Base-by-base conservation (phyloP, 1,140 invertebrate genomes). In the Onthophagus taurus region DNA sequence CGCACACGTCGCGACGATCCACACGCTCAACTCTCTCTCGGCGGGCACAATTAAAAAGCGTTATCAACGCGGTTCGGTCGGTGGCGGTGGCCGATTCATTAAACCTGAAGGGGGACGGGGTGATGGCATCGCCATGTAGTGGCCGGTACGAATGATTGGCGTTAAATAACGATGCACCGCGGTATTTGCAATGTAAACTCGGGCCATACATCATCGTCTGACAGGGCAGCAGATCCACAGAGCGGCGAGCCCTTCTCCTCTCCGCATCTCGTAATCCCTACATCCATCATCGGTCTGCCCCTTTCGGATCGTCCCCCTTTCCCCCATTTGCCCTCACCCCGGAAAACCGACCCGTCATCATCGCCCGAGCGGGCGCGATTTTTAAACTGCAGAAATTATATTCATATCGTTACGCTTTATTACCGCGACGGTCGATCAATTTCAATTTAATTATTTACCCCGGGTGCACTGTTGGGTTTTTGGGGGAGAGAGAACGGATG, bases 161-260 rank as follows among this genome's bases (percentile, higher is more conserved):
- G 45, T 38, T 34, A 47, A 37, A 47, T 47, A 47, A 47, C 45
- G 45, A 47, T 47, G 45, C 45, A 47, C 21, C 45, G 41, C 31
- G 37, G 45, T 47, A 52, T 54, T 60, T 59, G 59, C 59, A 59
- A 61, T 61, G 55, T 61, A 58, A 58, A 61, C 57, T 51, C 44
- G 44, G 48, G 47, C 46, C 53, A 54, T 61, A 58, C 49, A 61
- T 61, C 59, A 61, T 61, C 48, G 43, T 31, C 20, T 59, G 59
- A 61, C 59, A 61, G 57, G 49, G 45, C n/a, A n/a, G n/a, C n/a
- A 56, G 57, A 61, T 59, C 57, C 54, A 61, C 52, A 58, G 53
- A 17, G n/a, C n/a, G n/a, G 55, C 51, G 57, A 37, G 29, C 12
- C 38, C 35, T 54, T 55, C 57, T 53, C 58, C 57, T 59, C 57